These are phyloP conservation scores for Sapayoa aenigma DNA, from an alignment of 2,113 vertebrate genomes.

Conservation along the genomic window DNA sequence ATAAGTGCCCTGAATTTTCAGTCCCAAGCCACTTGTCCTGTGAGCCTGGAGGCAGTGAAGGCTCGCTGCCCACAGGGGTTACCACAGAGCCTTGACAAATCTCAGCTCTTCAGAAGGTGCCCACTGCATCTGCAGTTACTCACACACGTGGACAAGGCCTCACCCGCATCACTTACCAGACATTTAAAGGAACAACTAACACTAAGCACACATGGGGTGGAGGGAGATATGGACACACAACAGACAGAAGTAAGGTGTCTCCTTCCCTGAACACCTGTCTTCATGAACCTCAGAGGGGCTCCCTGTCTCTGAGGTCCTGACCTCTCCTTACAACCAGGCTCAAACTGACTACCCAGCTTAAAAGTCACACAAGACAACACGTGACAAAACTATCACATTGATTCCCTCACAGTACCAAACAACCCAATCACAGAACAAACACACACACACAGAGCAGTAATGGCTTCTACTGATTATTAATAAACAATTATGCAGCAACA, in stretches of 20 bases:
- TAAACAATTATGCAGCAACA: background rate
- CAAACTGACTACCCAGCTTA: background rate
- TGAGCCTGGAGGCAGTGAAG: background rate
- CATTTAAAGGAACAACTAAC: background rate
- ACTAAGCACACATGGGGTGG: rapidly evolving
- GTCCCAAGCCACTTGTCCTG: background rate
- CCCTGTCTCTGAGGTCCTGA: background rate
- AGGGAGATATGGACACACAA: background rate
- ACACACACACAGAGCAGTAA: background rate
- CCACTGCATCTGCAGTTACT: background rate
- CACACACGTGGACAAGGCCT: background rate
- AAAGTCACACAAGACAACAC: background rate
- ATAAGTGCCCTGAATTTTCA: background rate
- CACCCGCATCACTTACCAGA: background rate
- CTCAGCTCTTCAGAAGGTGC: background rate
- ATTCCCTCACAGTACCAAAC: background rate
- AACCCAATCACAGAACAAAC: background rate
- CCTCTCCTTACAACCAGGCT: background rate
- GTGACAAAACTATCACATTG: background rate
- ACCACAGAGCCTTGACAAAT: background rate
- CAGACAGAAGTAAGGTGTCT: background rate
- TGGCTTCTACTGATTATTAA: background rate
- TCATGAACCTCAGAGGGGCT: background rate
- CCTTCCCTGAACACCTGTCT: background rate
- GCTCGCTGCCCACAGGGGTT: background rate